Conservation (phyloP, 2,888 invertebrate species). For the Masnerella sp. region DNA sequence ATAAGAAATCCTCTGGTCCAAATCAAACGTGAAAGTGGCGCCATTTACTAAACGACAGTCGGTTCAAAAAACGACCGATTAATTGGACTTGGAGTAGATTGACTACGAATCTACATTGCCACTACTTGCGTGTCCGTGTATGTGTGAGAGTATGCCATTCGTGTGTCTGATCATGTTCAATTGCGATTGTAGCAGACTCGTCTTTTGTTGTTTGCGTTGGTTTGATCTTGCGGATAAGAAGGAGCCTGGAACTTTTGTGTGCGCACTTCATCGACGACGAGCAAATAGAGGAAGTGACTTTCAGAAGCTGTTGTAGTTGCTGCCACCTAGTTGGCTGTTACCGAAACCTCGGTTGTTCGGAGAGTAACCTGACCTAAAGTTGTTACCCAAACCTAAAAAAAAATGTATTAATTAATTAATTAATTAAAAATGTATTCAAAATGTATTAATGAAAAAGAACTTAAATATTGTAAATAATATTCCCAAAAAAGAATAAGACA, state of each 20-base stretch:
- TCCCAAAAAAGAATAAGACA: too few relatives aligned
- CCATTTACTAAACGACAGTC: too few relatives aligned
- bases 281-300: slow-evolving; percentile 36
- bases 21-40: too few relatives aligned
- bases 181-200: too few relatives aligned
- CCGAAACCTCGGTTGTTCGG: slow-evolving; percentile 71
- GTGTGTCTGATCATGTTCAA: too few relatives aligned
- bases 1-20: background rate
- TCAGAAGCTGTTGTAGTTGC: slow-evolving; percentile 75
- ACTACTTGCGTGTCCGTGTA: slow-evolving; percentile 2
- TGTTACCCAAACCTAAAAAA: slow-evolving; percentile 71
- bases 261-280: slow-evolving; percentile 31
- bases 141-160: background rate
- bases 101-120: slow-evolving; percentile 30
- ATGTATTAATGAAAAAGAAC: too few relatives aligned
- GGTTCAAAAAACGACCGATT: too few relatives aligned
- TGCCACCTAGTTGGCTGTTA: slow-evolving; percentile 73
- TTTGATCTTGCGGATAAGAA: background rate
- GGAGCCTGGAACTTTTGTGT: background rate
- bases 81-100: too few relatives aligned
- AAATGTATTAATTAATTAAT: background rate
- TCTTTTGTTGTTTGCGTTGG: background rate
- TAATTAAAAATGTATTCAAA: too few relatives aligned
- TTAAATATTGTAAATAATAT: too few relatives aligned
- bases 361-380: slow-evolving; percentile 74